phyloP scores from a whole-genome alignment of 2,888 invertebrate species.

The Anthoptus insignis region DNA sequence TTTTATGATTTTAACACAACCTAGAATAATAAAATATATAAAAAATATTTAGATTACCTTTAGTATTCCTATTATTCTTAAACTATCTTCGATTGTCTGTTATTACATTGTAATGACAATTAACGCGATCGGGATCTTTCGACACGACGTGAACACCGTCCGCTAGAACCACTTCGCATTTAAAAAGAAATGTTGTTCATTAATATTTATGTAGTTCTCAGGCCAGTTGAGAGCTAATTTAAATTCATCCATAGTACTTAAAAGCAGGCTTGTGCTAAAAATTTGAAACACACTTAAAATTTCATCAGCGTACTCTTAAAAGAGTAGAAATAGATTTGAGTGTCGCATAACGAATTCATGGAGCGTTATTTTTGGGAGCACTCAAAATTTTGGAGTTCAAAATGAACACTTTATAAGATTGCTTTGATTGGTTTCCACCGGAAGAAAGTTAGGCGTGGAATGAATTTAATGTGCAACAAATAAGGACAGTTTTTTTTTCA shows the following conservation, averaged over 20 bases:
- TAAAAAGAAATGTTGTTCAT: constrained; percentile 56
- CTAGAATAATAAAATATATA: too few species aligned
- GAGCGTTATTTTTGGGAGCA: constrained; percentile 40
- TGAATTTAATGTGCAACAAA: background rate
- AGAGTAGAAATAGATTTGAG: constrained; percentile 51
- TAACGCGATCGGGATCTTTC: background rate
- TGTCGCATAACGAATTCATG: constrained; percentile 49
- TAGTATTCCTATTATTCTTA: too few species aligned
- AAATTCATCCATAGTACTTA: constrained; percentile 78
- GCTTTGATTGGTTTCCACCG: constrained; percentile 19
- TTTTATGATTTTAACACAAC: too few species aligned
- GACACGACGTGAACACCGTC: background rate
- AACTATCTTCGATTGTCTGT: too few species aligned
- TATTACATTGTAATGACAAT: background rate
- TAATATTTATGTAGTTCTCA: constrained; percentile 80
- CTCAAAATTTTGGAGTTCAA: constrained; percentile 19
- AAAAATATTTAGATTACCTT: too few species aligned
- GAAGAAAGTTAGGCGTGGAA: background rate
- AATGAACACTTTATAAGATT: constrained; percentile 17
- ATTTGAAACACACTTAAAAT: constrained; percentile 71
- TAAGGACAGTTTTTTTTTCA: background rate
- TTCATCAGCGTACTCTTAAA: constrained; percentile 59
- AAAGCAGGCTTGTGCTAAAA: constrained; percentile 71
- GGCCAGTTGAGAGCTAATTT: constrained; percentile 80
- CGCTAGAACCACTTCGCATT: background rate